Base-by-base conservation (phyloP, 1,140 invertebrate genomes). In the Scaptomyza montana region DNA sequence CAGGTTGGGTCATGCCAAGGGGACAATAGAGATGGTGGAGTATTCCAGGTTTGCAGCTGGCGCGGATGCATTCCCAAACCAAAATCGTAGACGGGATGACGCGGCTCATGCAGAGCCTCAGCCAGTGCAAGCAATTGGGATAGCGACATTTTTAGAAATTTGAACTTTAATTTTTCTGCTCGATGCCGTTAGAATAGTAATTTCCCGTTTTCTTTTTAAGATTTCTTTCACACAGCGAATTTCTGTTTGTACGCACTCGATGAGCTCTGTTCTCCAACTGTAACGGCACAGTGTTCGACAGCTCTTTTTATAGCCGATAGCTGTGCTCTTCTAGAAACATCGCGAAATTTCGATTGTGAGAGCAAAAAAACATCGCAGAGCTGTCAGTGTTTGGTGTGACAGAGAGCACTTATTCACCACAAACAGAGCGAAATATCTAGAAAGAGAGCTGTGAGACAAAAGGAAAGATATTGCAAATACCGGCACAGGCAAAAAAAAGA, bases 1-100 rank as follows among this genome's bases (percentile, higher is more conserved):
- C 82, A 87, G 1, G 82, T 30, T 4, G 70, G 43, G 36, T 77
- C 85, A 10, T 87, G 84, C 13, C 80, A 89, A 0, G 77, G 80
- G 46, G 66, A 72, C 7, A 72, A 47, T 30, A 67, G 16, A 10
- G 70, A 5, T 25, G 66, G 56, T 0, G 74, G 8, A 3, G 55
- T 12, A 12, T 43, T 21, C 45, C 54, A 62, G 7, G 64, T 21
- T 9, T 81, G 78, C 12, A 82, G 19, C 33, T 68, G 74, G 33
- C 59, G 80, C 0, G 80, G 84, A 51, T 74, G 25, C 57, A 80
- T 19, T 5, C 80, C 80, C 68, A 80, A 33, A 10, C 82, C 82
- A 33, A 82, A 84, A 7, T 89, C 80, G 51, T 89, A 84, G 9
- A 79, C 41, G 54, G 79, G 64, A 13, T 19, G 61, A 30, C 68